Evolutionary conservation across 92 coral and sea anemone genomes (phyloP), one percentile per base, ranked within the genome.

Genomic region (Anthopleura xanthogrammica): DNA sequence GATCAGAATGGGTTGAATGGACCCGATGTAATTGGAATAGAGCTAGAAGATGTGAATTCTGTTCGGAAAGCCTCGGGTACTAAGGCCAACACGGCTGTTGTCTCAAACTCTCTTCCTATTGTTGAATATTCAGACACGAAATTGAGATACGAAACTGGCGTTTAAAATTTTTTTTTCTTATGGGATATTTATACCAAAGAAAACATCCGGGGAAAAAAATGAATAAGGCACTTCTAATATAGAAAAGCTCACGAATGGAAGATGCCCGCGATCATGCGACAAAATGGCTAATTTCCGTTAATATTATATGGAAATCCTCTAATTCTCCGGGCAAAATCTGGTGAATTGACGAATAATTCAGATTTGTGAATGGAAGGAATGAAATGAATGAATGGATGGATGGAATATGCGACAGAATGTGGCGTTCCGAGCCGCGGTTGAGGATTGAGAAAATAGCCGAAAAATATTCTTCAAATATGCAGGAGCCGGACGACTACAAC

Each of bases 1-100:
- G 99, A 96, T 52, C 96, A 90, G 42, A 96, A 96, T 85, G 99
- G 99, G 5, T 83, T 96, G 92, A 96, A 96, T 81, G 97, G 98
- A 17, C 99, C 96, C 1, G 98, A 94, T 14, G 79, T 90, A 11
- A 79, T 90, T 7, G 98, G 97, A 16, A 85, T 91, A 12, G 99
- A 96, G 41, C 86, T 94, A 60, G 95, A 93, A 56, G 79, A 87
- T 22, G 90, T 87, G 0, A 88, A 83, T 9, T 91, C 72, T 50
- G 86, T 75, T 77, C 78, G 86, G 46, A 86, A 85, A 23, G 64
- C 87, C 12, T 50, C 82, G 42, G 78, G 81, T 29, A 79, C 75
- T 16, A 93, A 91, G 79, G 95, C 97, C 20, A 91, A 91, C 76
- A 93, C 97, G 1, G 98, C 98, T 5, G 94, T 94, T 7, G 91